These are phyloP conservation scores for Anas flavirostris DNA, from an alignment of 2,797 vertebrate genomes.

Conservation along the genomic window DNA sequence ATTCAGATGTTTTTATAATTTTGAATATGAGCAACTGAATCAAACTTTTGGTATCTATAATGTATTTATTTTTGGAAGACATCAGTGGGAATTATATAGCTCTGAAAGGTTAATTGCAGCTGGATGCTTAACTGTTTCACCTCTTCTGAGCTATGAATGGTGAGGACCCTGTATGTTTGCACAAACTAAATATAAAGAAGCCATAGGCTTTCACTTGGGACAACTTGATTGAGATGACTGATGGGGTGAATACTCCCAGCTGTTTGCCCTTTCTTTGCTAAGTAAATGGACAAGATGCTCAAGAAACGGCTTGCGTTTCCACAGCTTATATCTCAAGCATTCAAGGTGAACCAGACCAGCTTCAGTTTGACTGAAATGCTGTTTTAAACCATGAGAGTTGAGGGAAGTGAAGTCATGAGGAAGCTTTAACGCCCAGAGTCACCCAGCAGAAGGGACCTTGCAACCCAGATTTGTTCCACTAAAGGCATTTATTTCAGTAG, in stretches of 20 bases:
- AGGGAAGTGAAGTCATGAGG: accelerated
- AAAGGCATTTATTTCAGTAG: neutral
- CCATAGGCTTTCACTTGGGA: neutral
- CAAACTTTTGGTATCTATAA: neutral
- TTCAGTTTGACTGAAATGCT: neutral
- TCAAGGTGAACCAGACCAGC: neutral
- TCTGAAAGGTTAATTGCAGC: constrained; percentile 28
- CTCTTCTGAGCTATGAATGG: neutral
- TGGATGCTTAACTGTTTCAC: neutral
- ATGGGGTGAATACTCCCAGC: neutral
- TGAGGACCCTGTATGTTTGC: neutral
- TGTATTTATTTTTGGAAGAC: neutral
- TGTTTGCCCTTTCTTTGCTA: neutral
- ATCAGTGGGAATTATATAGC: neutral
- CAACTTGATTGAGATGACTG: accelerated
- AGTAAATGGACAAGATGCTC: neutral
- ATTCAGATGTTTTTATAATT: neutral
- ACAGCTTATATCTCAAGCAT: neutral
- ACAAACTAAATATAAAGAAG: neutral
- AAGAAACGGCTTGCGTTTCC: neutral
- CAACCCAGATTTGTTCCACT: neutral
- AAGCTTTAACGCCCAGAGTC: neutral
- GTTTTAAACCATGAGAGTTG: neutral
- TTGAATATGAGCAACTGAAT: neutral
- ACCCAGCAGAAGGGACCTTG: accelerated